Percentiles rank a stretch among this genome's conserved stretches.
These are phyloP conservation scores for Stegophylla sp. DNA, from an alignment of 2,888 invertebrate genomes.

Conservation along the genomic window DNA sequence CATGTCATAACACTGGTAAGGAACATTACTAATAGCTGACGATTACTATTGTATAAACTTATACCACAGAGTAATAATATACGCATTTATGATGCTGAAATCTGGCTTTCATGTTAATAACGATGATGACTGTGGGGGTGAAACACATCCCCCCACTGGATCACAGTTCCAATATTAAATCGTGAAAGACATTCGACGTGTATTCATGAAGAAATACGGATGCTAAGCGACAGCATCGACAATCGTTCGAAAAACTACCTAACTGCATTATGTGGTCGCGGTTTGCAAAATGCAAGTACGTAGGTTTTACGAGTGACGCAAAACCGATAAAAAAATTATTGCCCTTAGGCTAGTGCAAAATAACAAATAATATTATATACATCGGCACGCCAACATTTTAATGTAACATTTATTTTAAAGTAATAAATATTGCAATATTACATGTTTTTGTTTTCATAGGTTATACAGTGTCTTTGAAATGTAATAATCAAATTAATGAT, in stretches of 20 bases:
- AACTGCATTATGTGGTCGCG: not conserved
- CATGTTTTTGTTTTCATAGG: not conserved
- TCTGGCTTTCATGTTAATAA: too few species aligned
- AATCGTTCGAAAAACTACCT: not conserved
- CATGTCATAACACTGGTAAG: too few species aligned
- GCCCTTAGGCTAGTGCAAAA: conserved; percentile 3
- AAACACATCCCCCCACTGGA: too few species aligned
- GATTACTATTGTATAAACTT: too few species aligned
- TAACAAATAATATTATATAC: conserved; percentile 36
- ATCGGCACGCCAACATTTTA: not conserved
- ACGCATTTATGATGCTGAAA: too few species aligned
- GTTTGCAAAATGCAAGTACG: conserved; percentile 3
- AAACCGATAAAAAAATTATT: not conserved
- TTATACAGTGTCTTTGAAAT: not conserved
- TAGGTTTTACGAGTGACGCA: conserved; percentile 5
- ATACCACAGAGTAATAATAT: too few species aligned
- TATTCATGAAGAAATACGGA: not conserved
- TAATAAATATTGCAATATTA: conserved; percentile 1
- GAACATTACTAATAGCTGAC: too few species aligned
- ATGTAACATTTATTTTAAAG: not conserved
- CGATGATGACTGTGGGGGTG: too few species aligned
- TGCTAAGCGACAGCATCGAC: not conserved
- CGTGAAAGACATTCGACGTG: not conserved
- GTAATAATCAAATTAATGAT: not conserved
- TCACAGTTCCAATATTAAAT: too few species aligned